Percentiles rank a stretch among this genome's conserved stretches.
Conservation (phyloP, 2,113 vertebrate species). For the human region DNA sequence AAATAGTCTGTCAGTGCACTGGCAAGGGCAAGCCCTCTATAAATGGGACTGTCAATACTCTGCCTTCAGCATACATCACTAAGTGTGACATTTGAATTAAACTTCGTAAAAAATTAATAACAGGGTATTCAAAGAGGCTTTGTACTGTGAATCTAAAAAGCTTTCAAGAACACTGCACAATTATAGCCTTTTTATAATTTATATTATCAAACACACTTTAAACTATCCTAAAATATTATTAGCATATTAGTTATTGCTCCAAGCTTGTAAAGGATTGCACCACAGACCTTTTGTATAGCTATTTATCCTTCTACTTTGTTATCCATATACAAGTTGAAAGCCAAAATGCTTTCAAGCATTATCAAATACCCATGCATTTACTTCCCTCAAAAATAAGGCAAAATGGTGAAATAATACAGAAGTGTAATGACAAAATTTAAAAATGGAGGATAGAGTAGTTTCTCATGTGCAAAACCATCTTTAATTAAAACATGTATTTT, state of each 20-base stretch:
- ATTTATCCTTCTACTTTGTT: not conserved
- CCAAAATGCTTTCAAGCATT: not conserved
- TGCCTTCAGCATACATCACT: not conserved
- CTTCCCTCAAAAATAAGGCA: not conserved
- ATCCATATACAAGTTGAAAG: not conserved
- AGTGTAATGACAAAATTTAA: not conserved
- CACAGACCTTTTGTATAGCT: not conserved
- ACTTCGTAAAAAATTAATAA: conserved; percentile 56
- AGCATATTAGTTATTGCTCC: not conserved
- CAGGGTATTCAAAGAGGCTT: not conserved
- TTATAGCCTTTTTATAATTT: conserved; percentile 4
- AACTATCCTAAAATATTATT: conserved; percentile 39
- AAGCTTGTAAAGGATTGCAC: not conserved
- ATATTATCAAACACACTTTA: conserved; percentile 36
- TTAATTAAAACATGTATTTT: not conserved
- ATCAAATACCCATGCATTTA: not conserved
- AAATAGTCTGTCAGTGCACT: conserved; percentile 24
- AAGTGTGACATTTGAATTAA: conserved; percentile 33
- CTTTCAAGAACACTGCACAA: conserved; percentile 43
- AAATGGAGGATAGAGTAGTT: not conserved
- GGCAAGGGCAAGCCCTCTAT: conserved; percentile 47
- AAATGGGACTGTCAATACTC: conserved; percentile 29
- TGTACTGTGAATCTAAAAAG: conserved; percentile 32
- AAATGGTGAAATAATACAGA: not conserved
- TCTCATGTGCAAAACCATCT: not conserved